Conservation (phyloP, 2,113 vertebrate species). For the Meleagris gallopavo region DNA sequence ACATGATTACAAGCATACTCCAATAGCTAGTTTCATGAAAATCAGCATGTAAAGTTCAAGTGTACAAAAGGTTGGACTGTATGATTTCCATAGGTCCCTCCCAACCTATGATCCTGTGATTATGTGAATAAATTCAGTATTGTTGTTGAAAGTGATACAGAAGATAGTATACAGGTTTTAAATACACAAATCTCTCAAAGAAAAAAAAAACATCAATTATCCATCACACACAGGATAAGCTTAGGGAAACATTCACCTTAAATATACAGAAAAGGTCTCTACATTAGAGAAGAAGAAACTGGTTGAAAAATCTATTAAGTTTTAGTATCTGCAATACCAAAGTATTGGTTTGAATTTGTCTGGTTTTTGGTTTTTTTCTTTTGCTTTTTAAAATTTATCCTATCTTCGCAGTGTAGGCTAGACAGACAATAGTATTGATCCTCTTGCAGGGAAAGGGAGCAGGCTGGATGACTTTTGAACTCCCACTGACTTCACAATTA, state of each 20-base stretch:
- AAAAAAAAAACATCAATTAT: not conserved
- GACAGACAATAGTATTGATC: not conserved
- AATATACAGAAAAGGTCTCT: not conserved
- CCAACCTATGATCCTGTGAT: too few species aligned
- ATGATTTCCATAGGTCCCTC: too few species aligned
- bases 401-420: not conserved
- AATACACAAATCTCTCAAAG: not conserved
- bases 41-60: not conserved
- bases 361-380: not conserved
- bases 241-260: not conserved
- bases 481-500: slow-evolving; percentile 21
- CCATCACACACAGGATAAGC: not conserved
- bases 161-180: not conserved
- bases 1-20: not conserved
- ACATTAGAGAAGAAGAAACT: not conserved
- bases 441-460: not conserved
- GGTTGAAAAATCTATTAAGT: not conserved
- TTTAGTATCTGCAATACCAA: not conserved
- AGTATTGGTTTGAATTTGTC: not conserved
- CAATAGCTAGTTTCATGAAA: not conserved
- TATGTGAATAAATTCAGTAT: not conserved
- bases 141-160: not conserved
- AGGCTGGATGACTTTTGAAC: not conserved
- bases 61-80: not conserved
- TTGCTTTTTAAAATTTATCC: not conserved